phyloP scores from a whole-genome alignment of 1,140 invertebrate species.

The Cephus cinctus region DNA sequence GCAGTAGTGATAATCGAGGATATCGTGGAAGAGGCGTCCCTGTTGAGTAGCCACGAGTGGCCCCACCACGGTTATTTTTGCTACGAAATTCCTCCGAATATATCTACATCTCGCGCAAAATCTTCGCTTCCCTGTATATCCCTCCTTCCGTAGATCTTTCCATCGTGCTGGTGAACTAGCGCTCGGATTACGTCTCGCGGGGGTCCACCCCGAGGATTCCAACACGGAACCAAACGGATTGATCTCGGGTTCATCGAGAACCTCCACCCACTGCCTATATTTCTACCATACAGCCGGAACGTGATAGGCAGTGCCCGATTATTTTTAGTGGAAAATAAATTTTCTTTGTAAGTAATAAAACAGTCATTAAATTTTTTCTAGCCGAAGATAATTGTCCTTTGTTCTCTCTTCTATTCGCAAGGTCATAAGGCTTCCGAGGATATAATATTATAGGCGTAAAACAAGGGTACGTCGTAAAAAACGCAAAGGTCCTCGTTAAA shows the following conservation, averaged over 20 bases:
- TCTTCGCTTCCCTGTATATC: conserved; percentile 35
- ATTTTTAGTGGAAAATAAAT: no score
- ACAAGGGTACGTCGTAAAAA: no score
- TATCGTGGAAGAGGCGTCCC: conserved; percentile 17
- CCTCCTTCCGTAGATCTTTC: conserved; percentile 18
- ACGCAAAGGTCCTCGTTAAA: no score
- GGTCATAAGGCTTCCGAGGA: no score
- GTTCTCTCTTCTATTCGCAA: no score
- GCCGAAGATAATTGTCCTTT: no score
- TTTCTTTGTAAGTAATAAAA: no score
- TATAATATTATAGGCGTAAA: no score
- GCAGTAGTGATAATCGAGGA: no score
- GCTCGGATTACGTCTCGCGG: neutral
- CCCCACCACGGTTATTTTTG: conserved; percentile 47
- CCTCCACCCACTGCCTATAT: conserved; percentile 21
- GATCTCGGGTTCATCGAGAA: conserved; percentile 33
- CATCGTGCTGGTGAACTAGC: neutral
- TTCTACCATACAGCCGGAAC: neutral
- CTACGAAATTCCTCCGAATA: conserved; percentile 52
- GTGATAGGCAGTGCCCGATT: no score
- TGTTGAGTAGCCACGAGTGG: conserved; percentile 25
- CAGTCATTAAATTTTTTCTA: no score
- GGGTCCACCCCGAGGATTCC: conserved; percentile 14
- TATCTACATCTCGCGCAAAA: conserved; percentile 49
- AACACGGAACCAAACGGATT: conserved; percentile 11